Evolutionary conservation across 30 jellyfish, hydroid and myxozoan species (phyloP).

Genomic region (Hydra vulgaris): DNA sequence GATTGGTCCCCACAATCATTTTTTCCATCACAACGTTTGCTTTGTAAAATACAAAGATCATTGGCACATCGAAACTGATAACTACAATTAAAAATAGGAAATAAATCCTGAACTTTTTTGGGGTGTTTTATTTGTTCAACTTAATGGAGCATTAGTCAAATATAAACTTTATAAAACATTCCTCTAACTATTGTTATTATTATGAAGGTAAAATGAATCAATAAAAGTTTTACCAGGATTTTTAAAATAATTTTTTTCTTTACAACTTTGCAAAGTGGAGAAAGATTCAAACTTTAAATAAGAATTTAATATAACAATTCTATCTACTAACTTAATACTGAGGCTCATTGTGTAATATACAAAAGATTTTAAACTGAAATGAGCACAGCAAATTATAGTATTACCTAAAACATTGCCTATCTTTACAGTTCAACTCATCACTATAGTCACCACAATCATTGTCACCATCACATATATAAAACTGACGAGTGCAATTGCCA

Average conservation of each 20-base stretch:
- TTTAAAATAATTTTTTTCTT: no score
- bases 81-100: constrained; percentile 26
- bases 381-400: background rate
- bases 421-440: constrained; percentile 81
- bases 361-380: no score
- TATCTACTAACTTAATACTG: no score
- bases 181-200: no score
- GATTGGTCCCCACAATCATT: constrained; percentile 72
- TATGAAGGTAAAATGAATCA: no score
- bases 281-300: no score
- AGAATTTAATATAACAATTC: no score
- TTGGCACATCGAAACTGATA: constrained; percentile 80
- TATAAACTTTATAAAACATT: background rate
- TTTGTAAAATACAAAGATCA: constrained; percentile 52
- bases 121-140: no score
- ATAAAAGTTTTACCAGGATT: no score
- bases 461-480: constrained; percentile 94
- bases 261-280: background rate
- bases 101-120: background rate
- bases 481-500: constrained; percentile 62
- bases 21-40: constrained; percentile 62
- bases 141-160: background rate
- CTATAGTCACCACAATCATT: constrained; percentile 92
- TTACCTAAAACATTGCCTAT: constrained; percentile 75
- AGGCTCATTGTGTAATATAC: no score